These are phyloP conservation scores for Odontamblyopus rebecca DNA, from an alignment of 2,797 vertebrate genomes.

Conservation along the genomic window DNA sequence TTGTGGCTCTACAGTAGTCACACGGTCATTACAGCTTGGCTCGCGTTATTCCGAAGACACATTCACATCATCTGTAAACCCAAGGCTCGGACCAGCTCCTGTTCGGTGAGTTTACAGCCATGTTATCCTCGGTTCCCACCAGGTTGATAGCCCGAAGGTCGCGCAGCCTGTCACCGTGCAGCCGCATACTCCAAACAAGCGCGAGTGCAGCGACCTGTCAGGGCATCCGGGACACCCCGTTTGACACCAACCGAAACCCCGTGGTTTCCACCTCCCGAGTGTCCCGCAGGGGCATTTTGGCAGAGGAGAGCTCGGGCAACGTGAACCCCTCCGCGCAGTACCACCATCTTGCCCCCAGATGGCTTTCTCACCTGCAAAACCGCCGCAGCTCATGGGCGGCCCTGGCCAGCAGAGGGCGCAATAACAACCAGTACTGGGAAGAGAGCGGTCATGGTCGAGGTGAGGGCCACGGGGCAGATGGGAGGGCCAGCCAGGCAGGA, in stretches of 20 bases:
- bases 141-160: conserved; percentile 76
- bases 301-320: conserved; percentile 45
- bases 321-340: conserved; percentile 66
- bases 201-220: conserved; percentile 33
- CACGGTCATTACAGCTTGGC: not conserved
- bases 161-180: conserved; percentile 77
- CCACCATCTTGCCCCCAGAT: conserved; percentile 75
- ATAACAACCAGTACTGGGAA: conserved; percentile 65
- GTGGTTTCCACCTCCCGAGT: conserved; percentile 65
- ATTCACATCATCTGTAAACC: not conserved
- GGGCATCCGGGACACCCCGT: conserved; percentile 42
- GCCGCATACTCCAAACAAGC: conserved; percentile 71
- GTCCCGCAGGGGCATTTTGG: conserved; percentile 60
- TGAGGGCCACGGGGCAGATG: conserved; percentile 37
- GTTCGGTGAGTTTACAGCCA: conserved; percentile 48
- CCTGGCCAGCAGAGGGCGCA: conserved; percentile 68
- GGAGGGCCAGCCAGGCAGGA: conserved; percentile 34
- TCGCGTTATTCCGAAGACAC: not conserved
- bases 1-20: not conserved
- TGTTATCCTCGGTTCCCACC: conserved; percentile 76
- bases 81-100: not conserved
- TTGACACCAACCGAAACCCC: conserved; percentile 60
- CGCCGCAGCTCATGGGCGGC: conserved; percentile 76
- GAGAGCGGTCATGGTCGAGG: conserved; percentile 38
- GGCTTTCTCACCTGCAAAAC: conserved; percentile 73